A percentile compares a stretch with the other conserved stretches of the same genome.
Conservation (phyloP, 1,140 invertebrate genomes). For the Bicyclus anynana region DNA sequence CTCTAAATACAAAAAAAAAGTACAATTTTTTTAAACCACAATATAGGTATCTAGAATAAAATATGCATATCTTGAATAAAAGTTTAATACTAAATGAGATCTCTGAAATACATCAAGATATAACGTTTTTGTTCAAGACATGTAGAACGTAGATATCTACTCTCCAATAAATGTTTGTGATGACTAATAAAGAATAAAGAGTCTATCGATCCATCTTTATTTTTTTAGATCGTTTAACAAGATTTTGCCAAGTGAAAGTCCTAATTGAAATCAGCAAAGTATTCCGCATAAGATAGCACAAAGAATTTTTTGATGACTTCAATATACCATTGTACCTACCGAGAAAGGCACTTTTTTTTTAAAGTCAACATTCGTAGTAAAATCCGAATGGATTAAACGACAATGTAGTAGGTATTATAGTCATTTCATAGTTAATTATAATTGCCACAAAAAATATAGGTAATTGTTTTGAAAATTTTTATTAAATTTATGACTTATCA, state of each 20-base stretch:
- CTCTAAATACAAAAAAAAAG: too few relatives aligned
- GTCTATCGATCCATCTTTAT: not conserved
- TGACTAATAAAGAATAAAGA: not conserved
- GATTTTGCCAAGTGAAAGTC: not conserved
- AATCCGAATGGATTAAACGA: not conserved
- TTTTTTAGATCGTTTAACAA: not conserved
- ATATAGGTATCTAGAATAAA: too few relatives aligned
- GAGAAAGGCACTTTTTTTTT: not conserved
- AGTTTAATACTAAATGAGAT: too few relatives aligned
- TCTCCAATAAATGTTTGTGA: not conserved
- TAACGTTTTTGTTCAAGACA: too few relatives aligned
- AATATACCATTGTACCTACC: not conserved
- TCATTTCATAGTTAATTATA: too few relatives aligned
- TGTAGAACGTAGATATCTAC: not conserved
- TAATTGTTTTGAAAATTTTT: too few relatives aligned
- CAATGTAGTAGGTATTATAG: too few relatives aligned
- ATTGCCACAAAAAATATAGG: too few relatives aligned
- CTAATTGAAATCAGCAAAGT: conserved; percentile 1
- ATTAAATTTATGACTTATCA: too few relatives aligned
- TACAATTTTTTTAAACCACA: too few relatives aligned
- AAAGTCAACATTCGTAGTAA: not conserved
- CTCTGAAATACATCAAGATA: too few relatives aligned
- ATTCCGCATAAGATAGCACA: not conserved
- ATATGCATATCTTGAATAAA: too few relatives aligned
- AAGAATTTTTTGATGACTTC: not conserved